phyloP scores from a whole-genome alignment of 2,888 invertebrate species.

The Torymus tubicola region DNA sequence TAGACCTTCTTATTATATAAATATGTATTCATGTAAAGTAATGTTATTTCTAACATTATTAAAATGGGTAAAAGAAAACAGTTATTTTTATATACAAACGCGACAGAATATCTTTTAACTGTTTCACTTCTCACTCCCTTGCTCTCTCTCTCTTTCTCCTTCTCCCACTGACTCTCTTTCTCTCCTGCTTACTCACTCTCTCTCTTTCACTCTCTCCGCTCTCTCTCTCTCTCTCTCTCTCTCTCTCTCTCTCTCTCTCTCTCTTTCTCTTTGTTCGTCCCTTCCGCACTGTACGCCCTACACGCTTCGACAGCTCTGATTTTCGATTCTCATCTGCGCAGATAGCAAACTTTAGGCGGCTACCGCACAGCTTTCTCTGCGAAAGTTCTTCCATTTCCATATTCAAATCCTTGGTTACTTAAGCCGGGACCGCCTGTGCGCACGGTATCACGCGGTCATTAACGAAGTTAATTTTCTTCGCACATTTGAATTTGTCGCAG shows the following conservation, averaged over 20 bases:
- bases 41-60: no score
- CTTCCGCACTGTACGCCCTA: conserved; percentile 8
- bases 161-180: conserved; percentile 8
- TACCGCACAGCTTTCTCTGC: conserved; percentile 8
- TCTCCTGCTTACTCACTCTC: conserved; percentile 24
- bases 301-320: conserved; percentile 50
- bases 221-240: background rate
- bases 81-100: no score
- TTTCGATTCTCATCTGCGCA: conserved; percentile 50
- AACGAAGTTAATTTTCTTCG: conserved; percentile 60
- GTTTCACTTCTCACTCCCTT: conserved; percentile 14
- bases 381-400: conserved; percentile 61
- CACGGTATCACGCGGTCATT: conserved; percentile 58
- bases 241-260: conserved; percentile 28
- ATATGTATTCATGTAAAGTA: no score
- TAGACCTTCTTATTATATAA: background rate
- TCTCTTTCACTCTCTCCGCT: no score
- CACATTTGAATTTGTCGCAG: conserved; percentile 55
- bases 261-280: background rate
- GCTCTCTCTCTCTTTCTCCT: conserved; percentile 28
- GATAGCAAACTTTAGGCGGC: conserved; percentile 52
- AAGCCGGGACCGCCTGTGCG: conserved; percentile 44
- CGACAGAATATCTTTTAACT: conserved; percentile 48
- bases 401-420: conserved; percentile 62
- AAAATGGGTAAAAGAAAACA: no score